Evolutionary conservation across 2,797 vertebrate species (phyloP), one percentile per base, ranked within the genome.

Genomic region (Enoplosus armatus): DNA sequence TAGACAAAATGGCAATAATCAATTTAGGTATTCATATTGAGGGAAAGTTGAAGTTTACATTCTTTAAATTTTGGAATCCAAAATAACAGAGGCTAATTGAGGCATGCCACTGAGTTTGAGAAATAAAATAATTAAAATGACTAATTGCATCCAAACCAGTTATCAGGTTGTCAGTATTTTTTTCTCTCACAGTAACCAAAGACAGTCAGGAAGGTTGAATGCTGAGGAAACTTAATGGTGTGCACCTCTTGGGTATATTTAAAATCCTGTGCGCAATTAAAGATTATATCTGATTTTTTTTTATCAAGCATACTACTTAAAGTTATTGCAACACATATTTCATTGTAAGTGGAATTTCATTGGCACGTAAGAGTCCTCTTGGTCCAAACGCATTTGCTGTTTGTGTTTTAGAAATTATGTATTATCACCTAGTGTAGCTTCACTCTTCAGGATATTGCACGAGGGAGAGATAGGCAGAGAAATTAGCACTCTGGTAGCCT

Each of bases 401-500:
- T 60, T 54, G 24, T 39, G 15, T 33, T 61, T 31, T 39, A 48
- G 43, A 61, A 45, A 62, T 59, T 4, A 35, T 14, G 3, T 72
- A 27, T 45, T 20, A 67, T n/a, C 6, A 11, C 26, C 12, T 16
- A 15, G 16, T 39, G 16, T 16, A 61, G 60, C 31, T 33, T 69
- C 2, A 56, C 63, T 51, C 39, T n/a, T 48, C 0, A 26, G 59
- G 18, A 83, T 20, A 65, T 62, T 47, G 27, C 26, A 41, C 24
- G n/a, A 60, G 24, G 41, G 45, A 41, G 41, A 48, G 26, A 70
- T 8, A n/a, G 35, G 37, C 20, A 65, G 47, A 54, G 8, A 39
- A 73, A 85, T 76, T 47, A 64, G 39, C 60, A 53, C 60, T 68
- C 51, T 26, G 22, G 60, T 50, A 67, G 58, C 50, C 54, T 66